Percentiles rank a stretch among this genome's conserved stretches.
Evolutionary conservation across 1,140 invertebrate genomes (phyloP).

Genomic region (Pseudomyrmex concolor): DNA sequence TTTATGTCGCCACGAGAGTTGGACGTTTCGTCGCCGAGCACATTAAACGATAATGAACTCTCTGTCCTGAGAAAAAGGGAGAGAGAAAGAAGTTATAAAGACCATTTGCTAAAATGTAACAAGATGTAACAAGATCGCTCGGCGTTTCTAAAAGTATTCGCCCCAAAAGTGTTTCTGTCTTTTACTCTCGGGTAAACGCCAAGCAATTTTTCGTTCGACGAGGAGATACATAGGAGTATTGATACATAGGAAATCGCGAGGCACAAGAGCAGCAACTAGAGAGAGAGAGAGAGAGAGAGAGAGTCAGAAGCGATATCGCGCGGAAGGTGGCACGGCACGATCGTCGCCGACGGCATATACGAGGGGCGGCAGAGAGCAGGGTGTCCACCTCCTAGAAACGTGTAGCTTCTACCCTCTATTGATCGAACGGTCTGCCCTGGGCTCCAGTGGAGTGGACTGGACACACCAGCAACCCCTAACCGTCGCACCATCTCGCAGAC

Average conservation of each 20-base stretch:
- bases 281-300: conserved; percentile 7
- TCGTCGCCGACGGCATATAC: conserved; percentile 60
- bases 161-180: neutral
- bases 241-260: conserved; percentile 29
- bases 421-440: conserved; percentile 79
- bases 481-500: conserved; percentile 63
- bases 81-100: neutral
- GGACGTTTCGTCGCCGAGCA: neutral
- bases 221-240: neutral
- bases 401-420: conserved; percentile 80
- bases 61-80: neutral
- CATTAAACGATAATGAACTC: neutral
- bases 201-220: neutral
- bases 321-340: conserved; percentile 66
- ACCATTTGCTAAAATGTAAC: neutral
- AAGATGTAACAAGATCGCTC: neutral
- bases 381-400: conserved; percentile 80
- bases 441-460: conserved; percentile 80
- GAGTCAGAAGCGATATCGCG: conserved; percentile 45
- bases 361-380: conserved; percentile 60
- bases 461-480: conserved; percentile 76
- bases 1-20: conserved; percentile 4
- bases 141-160: neutral
- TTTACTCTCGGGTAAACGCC: too few species aligned
- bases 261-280: conserved; percentile 37